Conservation (phyloP, 35 echinoderm and acorn worm species). For the Ptychodera flava region DNA sequence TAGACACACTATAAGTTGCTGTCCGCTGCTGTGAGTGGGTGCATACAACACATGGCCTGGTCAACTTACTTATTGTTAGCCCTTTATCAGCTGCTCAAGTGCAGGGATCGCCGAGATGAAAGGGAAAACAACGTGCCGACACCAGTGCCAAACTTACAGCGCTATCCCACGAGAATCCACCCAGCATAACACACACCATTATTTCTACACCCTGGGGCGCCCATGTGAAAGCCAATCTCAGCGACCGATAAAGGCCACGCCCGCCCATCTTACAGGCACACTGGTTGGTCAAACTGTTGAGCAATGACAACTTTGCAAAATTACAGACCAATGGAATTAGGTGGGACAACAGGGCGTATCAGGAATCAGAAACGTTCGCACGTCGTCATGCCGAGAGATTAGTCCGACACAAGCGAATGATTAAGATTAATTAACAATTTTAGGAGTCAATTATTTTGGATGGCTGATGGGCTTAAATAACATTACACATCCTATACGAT, state of each 20-base stretch:
- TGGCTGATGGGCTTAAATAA: background rate
- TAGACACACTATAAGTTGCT: too few relatives aligned
- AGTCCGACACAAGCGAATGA: background rate
- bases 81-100: background rate
- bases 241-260: background rate
- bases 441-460: background rate
- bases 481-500: background rate
- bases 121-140: background rate
- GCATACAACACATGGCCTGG: background rate
- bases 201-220: background rate
- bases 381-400: background rate
- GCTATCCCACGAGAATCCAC: background rate
- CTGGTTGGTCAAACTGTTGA: background rate
- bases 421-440: background rate
- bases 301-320: too few relatives aligned
- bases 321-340: background rate
- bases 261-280: background rate
- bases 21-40: too few relatives aligned
- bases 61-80: background rate
- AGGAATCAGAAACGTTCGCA: background rate
- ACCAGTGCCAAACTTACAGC: background rate
- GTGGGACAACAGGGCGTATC: background rate
- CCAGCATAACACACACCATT: background rate
- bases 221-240: background rate
- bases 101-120: background rate